Conservation (phyloP, 2,797 vertebrate species). For the Poecilia wingei region DNA sequence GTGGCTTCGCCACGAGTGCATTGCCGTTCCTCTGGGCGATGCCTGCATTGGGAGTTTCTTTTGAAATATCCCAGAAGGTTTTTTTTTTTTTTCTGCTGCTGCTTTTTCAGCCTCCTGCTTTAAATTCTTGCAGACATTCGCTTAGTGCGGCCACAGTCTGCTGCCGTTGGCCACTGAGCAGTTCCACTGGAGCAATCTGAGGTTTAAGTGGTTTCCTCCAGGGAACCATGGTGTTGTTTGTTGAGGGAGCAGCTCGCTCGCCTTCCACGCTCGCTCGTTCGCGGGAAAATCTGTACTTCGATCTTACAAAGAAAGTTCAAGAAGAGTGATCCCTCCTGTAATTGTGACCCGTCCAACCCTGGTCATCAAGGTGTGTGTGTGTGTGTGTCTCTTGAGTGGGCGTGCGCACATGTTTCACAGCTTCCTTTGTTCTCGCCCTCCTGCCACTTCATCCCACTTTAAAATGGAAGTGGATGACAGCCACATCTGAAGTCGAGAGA, state of each 20-base stretch:
- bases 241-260: slow-evolving; percentile 53
- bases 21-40: slow-evolving; percentile 45
- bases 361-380: slow-evolving; percentile 18
- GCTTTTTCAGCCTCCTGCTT: slow-evolving; percentile 44
- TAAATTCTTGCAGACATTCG: slow-evolving; percentile 61
- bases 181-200: slow-evolving; percentile 64
- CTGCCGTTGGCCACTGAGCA: slow-evolving; percentile 61
- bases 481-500: slow-evolving; percentile 77
- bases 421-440: slow-evolving; percentile 73
- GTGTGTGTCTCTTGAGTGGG: slow-evolving; percentile 24
- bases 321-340: slow-evolving; percentile 44
- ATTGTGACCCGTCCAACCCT: slow-evolving; percentile 30
- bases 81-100: neutral
- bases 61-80: slow-evolving; percentile 29
- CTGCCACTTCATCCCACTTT: slow-evolving; percentile 69
- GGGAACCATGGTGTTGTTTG: slow-evolving; percentile 55
- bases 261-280: slow-evolving; percentile 54
- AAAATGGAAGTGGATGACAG: slow-evolving; percentile 76
- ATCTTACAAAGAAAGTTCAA: slow-evolving; percentile 41
- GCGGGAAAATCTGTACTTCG: slow-evolving; percentile 51
- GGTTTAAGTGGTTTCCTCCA: slow-evolving; percentile 68
- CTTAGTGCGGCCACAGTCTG: slow-evolving; percentile 51
- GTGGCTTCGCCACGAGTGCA: slow-evolving; percentile 51
- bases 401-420: slow-evolving; percentile 23
- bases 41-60: slow-evolving; percentile 48